Conservation (phyloP, 2,888 invertebrate genomes). For the Heteromurus nitidus region DNA sequence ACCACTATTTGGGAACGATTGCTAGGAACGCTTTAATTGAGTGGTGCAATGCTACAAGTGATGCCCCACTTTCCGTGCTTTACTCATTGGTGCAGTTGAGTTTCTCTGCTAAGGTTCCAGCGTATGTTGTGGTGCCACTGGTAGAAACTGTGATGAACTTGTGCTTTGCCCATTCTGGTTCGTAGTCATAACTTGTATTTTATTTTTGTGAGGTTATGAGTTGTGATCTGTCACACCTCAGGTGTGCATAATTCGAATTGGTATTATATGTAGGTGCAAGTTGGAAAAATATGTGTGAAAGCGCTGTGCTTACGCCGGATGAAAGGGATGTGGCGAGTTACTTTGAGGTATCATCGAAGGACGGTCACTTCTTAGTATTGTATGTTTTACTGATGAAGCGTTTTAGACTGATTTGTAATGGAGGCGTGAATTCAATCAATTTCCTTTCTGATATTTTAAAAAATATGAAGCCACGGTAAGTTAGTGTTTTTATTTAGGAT, state of each 20-base stretch:
- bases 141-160: constrained; percentile 78
- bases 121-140: constrained; percentile 77
- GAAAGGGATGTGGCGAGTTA: constrained; percentile 65
- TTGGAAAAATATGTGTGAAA: constrained; percentile 63
- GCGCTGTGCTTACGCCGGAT: constrained; percentile 56
- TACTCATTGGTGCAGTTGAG: constrained; percentile 66
- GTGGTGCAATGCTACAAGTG: constrained; percentile 69
- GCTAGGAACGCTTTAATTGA: constrained; percentile 71
- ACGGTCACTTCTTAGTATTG: constrained; percentile 79
- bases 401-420: constrained; percentile 71
- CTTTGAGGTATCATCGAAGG: constrained; percentile 75
- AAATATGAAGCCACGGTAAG: constrained; percentile 79
- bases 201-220: background rate
- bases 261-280: constrained; percentile 54
- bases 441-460: constrained; percentile 77
- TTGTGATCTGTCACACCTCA: background rate
- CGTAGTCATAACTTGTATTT: background rate
- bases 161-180: constrained; percentile 79
- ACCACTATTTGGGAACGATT: constrained; percentile 71
- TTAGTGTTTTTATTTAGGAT: no score
- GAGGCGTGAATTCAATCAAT: constrained; percentile 74
- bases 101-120: constrained; percentile 71
- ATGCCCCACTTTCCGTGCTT: constrained; percentile 63
- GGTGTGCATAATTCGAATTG: background rate
- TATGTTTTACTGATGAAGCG: constrained; percentile 79